Evolutionary conservation across 2,113 vertebrate species (phyloP).

Genomic region (Pipa parva): DNA sequence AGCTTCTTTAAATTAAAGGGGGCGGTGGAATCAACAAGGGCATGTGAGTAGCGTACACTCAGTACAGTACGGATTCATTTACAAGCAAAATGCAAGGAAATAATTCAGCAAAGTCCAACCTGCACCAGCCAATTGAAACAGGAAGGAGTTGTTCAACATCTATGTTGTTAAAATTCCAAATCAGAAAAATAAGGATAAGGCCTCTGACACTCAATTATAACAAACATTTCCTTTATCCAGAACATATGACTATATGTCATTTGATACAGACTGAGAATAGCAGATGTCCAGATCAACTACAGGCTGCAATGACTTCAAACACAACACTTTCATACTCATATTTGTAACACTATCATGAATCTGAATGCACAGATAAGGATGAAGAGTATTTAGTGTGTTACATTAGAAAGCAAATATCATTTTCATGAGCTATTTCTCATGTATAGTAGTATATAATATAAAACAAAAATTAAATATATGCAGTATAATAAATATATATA

Average conservation of each 20-base stretch:
- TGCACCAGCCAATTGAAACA: neutral
- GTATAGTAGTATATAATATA: too few species aligned
- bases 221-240: neutral
- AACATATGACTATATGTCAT: conserved; percentile 13
- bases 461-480: too few species aligned
- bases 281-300: conserved; percentile 17
- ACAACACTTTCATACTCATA: neutral
- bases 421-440: too few species aligned
- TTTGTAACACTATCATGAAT: neutral
- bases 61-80: conserved; percentile 14
- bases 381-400: neutral
- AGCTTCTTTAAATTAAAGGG: conserved; percentile 38
- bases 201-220: neutral
- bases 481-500: too few species aligned
- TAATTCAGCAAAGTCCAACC: neutral
- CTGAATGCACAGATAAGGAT: neutral
- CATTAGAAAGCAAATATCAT: neutral
- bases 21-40: conserved; percentile 10
- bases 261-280: conserved; percentile 3
- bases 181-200: conserved; percentile 1
- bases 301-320: neutral
- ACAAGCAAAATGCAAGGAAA: conserved; percentile 3
- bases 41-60: conserved; percentile 2
- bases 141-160: too few species aligned
- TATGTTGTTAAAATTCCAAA: conserved; percentile 2